Conservation (phyloP, 2,888 invertebrate species). For the Baccha elongata region DNA sequence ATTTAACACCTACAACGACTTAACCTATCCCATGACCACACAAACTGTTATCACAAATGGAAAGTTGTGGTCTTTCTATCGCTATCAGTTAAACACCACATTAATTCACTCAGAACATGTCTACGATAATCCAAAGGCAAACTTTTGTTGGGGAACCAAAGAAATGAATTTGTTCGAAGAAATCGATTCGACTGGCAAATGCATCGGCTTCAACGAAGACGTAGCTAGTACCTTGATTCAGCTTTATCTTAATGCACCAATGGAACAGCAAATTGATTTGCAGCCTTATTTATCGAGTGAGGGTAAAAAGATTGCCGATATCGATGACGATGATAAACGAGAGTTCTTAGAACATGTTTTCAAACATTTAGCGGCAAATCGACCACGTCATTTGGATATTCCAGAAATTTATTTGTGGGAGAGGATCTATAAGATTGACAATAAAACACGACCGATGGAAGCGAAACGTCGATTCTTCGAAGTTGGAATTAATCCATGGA, state of each 20-base stretch:
- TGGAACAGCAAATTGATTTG: conserved; percentile 85
- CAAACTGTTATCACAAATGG: conserved; percentile 96
- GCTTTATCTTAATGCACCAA: conserved; percentile 89
- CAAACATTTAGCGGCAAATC: conserved; percentile 87
- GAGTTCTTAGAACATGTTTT: conserved; percentile 87
- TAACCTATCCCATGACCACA: conserved; percentile 94
- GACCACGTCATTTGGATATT: conserved; percentile 84
- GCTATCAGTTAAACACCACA: conserved; percentile 96
- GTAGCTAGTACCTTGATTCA: conserved; percentile 89
- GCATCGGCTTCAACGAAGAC: conserved; percentile 91
- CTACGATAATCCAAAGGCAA: conserved; percentile 87
- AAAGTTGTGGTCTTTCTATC: conserved; percentile 91
- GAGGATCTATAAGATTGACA: conserved; percentile 89
- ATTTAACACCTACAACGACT: conserved; percentile 94
- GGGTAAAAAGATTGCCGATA: conserved; percentile 85
- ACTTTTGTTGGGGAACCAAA: conserved; percentile 91
- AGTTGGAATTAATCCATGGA: conserved; percentile 85
- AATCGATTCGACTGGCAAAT: conserved; percentile 86
- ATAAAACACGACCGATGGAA: conserved; percentile 87
- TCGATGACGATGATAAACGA: conserved; percentile 87
- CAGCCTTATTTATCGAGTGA: conserved; percentile 87
- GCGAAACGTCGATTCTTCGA: conserved; percentile 88
- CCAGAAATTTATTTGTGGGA: conserved; percentile 93
- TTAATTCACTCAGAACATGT: conserved; percentile 86
- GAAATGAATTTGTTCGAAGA: conserved; percentile 89